Conservation (phyloP, 2,888 invertebrate genomes). For the Tineola bisselliella region DNA sequence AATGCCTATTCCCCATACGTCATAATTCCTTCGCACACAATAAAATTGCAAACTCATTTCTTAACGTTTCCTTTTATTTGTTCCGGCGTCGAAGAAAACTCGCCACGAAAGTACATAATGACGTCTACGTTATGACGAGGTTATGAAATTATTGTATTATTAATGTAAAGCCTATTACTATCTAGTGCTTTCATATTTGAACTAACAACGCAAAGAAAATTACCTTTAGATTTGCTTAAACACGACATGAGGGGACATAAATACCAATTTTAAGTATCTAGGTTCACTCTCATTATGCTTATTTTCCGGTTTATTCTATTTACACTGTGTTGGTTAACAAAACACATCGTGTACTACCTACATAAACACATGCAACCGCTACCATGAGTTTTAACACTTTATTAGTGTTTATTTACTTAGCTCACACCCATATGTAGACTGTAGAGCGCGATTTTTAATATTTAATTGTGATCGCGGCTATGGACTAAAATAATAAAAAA, state of each 20-base stretch:
- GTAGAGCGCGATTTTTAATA: too few relatives aligned
- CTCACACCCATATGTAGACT: too few relatives aligned
- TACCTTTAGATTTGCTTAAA: slow-evolving; percentile 2
- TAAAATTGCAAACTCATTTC: slow-evolving; percentile 57
- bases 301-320: not conserved
- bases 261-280: not conserved
- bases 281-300: not conserved
- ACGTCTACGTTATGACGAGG: not conserved
- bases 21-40: slow-evolving; percentile 64
- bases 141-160: slow-evolving; percentile 10
- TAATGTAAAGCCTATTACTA: slow-evolving; percentile 9
- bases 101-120: slow-evolving; percentile 3
- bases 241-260: not conserved
- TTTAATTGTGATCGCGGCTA: too few relatives aligned
- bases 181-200: slow-evolving; percentile 1
- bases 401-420: too few relatives aligned
- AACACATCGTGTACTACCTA: too few relatives aligned
- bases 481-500: too few relatives aligned
- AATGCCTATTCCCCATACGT: slow-evolving; percentile 63
- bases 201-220: slow-evolving; percentile 2
- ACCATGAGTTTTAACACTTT: too few relatives aligned
- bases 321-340: not conserved
- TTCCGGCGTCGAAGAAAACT: slow-evolving; percentile 18
- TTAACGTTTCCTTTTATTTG: slow-evolving; percentile 32
- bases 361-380: too few relatives aligned